These are phyloP conservation scores for Astropecten irregularis DNA, from an alignment of 53 echinoderm and acorn worm species.

Conservation along the genomic window DNA sequence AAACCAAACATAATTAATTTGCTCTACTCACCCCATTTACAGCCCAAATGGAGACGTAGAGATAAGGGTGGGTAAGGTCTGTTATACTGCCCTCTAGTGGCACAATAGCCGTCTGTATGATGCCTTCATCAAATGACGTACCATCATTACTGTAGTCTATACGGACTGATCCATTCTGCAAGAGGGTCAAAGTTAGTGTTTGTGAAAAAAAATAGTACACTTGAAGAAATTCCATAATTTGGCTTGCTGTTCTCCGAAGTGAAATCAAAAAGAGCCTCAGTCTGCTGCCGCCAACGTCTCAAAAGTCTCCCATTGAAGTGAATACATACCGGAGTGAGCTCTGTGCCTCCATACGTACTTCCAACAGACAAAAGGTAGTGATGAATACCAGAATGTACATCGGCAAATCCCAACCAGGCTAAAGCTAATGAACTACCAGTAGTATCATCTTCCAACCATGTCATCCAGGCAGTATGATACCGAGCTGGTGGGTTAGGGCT, in stretches of 20 bases:
- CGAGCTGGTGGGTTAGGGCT: not conserved
- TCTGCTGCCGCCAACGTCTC: no score
- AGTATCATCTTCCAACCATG: slow-evolving; percentile 7
- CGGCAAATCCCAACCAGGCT: slow-evolving; percentile 45
- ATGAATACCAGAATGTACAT: slow-evolving; percentile 53
- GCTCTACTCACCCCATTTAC: slow-evolving; percentile 52
- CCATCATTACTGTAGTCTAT: slow-evolving; percentile 34
- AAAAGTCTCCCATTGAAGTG: no score
- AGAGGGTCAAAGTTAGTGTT: no score
- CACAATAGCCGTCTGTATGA: slow-evolving; percentile 20
- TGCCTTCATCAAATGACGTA: slow-evolving; percentile 34
- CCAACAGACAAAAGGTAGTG: slow-evolving; percentile 57
- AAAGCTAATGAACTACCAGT: slow-evolving; percentile 27
- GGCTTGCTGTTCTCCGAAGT: no score
- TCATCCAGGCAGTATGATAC: slow-evolving; percentile 55
- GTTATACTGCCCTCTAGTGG: slow-evolving; percentile 25
- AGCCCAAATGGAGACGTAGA: slow-evolving; percentile 56
- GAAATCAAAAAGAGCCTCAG: no score
- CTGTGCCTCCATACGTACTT: slow-evolving; percentile 22
- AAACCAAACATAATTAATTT: no score
- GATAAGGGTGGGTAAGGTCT: not conserved
- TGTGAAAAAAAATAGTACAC: no score
- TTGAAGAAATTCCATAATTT: no score
- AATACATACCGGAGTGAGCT: slow-evolving; percentile 45
- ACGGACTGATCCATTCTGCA: slow-evolving; percentile 34